These are phyloP conservation scores for Casuarius casuarius DNA, from an alignment of 2,113 vertebrate species.

Conservation along the genomic window DNA sequence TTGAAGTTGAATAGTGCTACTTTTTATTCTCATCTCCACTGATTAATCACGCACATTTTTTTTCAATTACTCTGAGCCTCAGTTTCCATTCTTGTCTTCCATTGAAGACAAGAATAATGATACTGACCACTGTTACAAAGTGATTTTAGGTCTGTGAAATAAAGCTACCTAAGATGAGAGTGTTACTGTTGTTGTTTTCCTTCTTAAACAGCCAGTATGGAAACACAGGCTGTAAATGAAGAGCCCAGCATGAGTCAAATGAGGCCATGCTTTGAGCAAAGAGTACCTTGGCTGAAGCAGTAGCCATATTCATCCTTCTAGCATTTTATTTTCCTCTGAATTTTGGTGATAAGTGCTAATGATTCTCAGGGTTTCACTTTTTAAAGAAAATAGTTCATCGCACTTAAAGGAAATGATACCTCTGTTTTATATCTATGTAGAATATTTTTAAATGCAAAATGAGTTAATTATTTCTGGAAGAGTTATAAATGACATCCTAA, in stretches of 20 bases:
- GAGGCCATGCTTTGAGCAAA: accelerated
- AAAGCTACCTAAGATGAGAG: neutral
- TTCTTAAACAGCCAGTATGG: neutral
- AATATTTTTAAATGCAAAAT: neutral
- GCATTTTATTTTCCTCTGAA: neutral
- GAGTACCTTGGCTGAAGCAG: neutral
- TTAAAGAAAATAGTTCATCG: neutral
- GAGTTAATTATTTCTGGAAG: neutral
- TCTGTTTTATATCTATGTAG: accelerated
- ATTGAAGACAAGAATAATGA: neutral
- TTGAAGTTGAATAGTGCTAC: no score
- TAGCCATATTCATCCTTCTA: neutral
- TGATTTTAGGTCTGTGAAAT: neutral
- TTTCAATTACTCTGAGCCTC: neutral
- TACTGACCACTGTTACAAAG: neutral
- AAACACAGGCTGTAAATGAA: neutral
- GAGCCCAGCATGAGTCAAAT: accelerated
- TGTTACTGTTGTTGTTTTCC: neutral
- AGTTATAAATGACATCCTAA: neutral
- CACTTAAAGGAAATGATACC: neutral
- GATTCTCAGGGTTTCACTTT: neutral
- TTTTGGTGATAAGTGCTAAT: neutral
- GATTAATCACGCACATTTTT: neutral
- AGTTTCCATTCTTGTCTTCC: neutral
- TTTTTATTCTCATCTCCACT: neutral